A percentile compares a stretch with the other conserved stretches of the same genome.
phyloP scores from a whole-genome alignment of 1,140 invertebrate genomes.

The Drosophila santomea region DNA sequence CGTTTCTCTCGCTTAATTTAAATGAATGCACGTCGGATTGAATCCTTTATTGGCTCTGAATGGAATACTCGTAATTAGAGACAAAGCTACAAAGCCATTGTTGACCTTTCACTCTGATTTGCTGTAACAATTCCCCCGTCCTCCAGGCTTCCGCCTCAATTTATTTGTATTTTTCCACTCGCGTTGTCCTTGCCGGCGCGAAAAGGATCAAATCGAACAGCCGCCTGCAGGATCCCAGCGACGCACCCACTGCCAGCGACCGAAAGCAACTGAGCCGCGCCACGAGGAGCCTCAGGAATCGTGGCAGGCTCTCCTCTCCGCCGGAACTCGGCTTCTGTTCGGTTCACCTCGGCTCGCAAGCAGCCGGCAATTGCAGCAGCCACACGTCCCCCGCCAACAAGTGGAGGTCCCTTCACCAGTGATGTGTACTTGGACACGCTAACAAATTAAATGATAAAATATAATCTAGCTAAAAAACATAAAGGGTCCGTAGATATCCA shows the following conservation, averaged over 20 bases:
- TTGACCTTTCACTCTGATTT: conserved; percentile 46
- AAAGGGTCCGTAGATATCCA: too few species aligned
- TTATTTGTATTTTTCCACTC: conserved; percentile 55
- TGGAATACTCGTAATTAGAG: conserved; percentile 53
- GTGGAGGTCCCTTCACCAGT: conserved; percentile 10
- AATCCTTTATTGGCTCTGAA: conserved; percentile 53
- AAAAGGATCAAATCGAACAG: conserved; percentile 2
- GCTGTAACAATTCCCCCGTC: conserved; percentile 2
- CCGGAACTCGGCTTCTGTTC: conserved; percentile 13
- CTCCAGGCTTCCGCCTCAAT: not conserved
- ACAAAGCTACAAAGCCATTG: conserved; percentile 48
- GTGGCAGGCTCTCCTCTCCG: conserved; percentile 1
- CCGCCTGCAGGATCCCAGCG: conserved; percentile 12
- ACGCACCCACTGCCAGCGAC: conserved; percentile 32
- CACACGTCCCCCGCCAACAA: not conserved
- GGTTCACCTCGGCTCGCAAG: conserved; percentile 30
- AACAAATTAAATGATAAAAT: too few species aligned
- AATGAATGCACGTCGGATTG: conserved; percentile 38
- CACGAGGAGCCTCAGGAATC: conserved; percentile 23
- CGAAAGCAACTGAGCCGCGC: conserved; percentile 55
- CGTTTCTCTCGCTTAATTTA: conserved; percentile 31
- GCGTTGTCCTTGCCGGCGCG: conserved; percentile 37
- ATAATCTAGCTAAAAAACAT: too few species aligned
- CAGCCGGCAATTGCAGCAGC: conserved; percentile 43
- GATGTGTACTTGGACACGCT: not conserved